These are phyloP conservation scores for Abrostola tripartita DNA, from an alignment of 2,888 invertebrate genomes.

Conservation along the genomic window DNA sequence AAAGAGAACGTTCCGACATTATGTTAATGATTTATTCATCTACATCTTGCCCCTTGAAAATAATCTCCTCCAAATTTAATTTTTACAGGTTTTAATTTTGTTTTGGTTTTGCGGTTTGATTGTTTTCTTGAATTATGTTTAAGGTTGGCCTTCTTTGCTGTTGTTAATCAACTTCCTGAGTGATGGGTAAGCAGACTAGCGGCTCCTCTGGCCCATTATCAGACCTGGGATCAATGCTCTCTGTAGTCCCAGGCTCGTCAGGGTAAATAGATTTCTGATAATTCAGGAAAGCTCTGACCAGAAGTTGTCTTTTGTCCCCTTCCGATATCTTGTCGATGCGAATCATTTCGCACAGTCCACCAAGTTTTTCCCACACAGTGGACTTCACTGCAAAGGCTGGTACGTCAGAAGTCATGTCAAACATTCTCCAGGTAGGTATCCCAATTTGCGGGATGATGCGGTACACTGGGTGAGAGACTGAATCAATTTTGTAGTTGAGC, in stretches of 20 bases:
- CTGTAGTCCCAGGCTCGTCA: not conserved
- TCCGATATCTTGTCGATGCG: slow-evolving; percentile 18
- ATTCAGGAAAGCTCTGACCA: slow-evolving; percentile 20
- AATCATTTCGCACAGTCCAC: not conserved
- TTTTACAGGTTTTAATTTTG: too few species aligned
- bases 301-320: slow-evolving; percentile 24
- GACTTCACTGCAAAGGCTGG: slow-evolving; percentile 21
- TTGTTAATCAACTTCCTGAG: not conserved
- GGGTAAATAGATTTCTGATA: slow-evolving; percentile 9
- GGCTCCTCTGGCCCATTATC: too few species aligned
- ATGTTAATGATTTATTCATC: too few species aligned
- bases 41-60: too few species aligned
- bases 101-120: not conserved
- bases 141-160: not conserved
- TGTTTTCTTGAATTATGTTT: not conserved
- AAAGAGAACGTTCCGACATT: too few species aligned
- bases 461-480: not conserved
- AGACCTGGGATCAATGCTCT: too few species aligned
- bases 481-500: slow-evolving; percentile 25
- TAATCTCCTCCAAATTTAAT: too few species aligned
- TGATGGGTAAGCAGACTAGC: not conserved
- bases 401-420: not conserved
- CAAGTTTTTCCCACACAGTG: slow-evolving; percentile 14
- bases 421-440: slow-evolving; percentile 31
- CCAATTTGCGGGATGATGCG: slow-evolving; percentile 25